phyloP scores from a whole-genome alignment of 2,888 invertebrate species.

The Eucera pruinosa region DNA sequence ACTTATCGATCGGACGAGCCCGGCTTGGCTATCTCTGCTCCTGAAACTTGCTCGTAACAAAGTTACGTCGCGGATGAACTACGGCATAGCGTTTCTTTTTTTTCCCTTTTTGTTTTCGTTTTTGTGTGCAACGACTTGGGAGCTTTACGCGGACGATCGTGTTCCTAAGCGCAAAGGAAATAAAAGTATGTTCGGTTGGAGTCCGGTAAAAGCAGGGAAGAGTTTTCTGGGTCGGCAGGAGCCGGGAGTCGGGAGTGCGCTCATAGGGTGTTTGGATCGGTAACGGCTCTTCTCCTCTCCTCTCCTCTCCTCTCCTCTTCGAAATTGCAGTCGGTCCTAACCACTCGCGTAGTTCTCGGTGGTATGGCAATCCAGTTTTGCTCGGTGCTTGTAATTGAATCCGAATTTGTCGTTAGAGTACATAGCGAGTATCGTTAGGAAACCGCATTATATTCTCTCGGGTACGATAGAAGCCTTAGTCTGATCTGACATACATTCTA shows the following conservation, averaged over 20 bases:
- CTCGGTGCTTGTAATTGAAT: conserved; percentile 57
- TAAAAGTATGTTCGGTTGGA: too few relatives aligned
- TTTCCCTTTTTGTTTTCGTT: too few relatives aligned
- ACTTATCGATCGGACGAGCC: conserved; percentile 58
- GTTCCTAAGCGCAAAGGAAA: too few relatives aligned
- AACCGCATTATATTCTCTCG: conserved; percentile 61
- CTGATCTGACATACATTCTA: conserved; percentile 41
- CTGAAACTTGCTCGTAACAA: background rate
- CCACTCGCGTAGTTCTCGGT: conserved; percentile 7
- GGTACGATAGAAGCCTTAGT: conserved; percentile 43
- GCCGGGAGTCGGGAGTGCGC: too few relatives aligned
- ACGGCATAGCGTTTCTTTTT: too few relatives aligned
- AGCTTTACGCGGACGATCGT: too few relatives aligned
- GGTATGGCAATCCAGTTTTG: conserved; percentile 25
- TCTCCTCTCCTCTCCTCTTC: too few relatives aligned
- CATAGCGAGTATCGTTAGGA: conserved; percentile 59
- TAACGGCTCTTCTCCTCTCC: too few relatives aligned
- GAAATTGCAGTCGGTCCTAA: conserved; percentile 33
- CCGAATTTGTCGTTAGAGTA: conserved; percentile 62
- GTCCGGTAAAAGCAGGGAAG: too few relatives aligned
- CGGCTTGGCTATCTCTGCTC: background rate
- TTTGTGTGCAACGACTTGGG: too few relatives aligned
- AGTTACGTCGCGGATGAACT: conserved; percentile 21
- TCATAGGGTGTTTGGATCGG: conserved; percentile 22
- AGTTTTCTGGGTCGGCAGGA: too few relatives aligned